These are phyloP conservation scores for Malthinus flaveolus DNA, from an alignment of 2,888 invertebrate genomes.

Conservation along the genomic window DNA sequence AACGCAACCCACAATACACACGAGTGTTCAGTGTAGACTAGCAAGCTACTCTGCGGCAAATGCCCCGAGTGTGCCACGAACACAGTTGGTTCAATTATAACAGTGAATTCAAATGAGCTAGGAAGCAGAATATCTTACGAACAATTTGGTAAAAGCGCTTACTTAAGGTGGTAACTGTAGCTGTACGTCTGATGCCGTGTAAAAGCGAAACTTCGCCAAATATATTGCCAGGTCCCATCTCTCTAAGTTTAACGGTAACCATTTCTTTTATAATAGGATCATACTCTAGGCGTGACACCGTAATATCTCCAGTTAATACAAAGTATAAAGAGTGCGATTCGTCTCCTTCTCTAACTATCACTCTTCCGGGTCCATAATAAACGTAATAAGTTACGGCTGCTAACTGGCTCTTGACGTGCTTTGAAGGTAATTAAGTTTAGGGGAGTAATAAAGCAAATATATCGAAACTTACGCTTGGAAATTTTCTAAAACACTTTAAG, in stretches of 20 bases:
- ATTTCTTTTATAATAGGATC: constrained; percentile 58
- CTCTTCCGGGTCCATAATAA: constrained; percentile 61
- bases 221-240: constrained; percentile 62
- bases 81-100: too few relatives aligned
- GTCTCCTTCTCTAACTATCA: constrained; percentile 65
- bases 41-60: too few relatives aligned
- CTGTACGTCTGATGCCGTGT: constrained; percentile 62
- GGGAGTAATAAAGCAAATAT: too few relatives aligned
- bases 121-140: too few relatives aligned
- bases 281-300: constrained; percentile 57
- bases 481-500: constrained; percentile 64
- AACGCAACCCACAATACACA: too few relatives aligned
- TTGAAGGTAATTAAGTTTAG: constrained; percentile 4
- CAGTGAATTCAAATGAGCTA: too few relatives aligned
- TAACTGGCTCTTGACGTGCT: constrained; percentile 64
- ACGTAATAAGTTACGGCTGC: constrained; percentile 65
- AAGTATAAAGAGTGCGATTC: constrained; percentile 65
- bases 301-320: constrained; percentile 64
- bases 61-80: too few relatives aligned
- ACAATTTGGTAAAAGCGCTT: too few relatives aligned
- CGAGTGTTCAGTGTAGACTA: too few relatives aligned
- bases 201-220: constrained; percentile 70
- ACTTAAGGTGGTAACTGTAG: background rate
- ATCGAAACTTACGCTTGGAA: constrained; percentile 58
- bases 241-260: constrained; percentile 57